Percentiles rank a stretch among this genome's conserved stretches.
phyloP scores from a whole-genome alignment of 2,797 vertebrate genomes.

The Garrulus glandarius region DNA sequence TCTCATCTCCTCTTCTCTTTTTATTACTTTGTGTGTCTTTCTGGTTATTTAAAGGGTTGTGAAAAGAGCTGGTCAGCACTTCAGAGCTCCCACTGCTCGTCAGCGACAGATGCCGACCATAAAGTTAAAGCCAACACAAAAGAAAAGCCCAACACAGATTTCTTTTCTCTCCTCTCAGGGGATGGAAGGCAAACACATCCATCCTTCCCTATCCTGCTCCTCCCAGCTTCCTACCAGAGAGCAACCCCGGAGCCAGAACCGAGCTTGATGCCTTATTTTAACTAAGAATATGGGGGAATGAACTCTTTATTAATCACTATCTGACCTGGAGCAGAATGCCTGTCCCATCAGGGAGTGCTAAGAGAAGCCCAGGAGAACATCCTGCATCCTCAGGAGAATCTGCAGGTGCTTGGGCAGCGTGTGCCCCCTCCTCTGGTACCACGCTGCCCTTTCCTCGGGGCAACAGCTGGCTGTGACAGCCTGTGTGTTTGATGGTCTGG shows the following conservation, averaged over 20 bases:
- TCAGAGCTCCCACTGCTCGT: conserved; percentile 12
- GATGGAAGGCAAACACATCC: neutral
- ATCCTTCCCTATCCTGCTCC: neutral
- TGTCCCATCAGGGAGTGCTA: neutral
- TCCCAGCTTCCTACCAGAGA: neutral
- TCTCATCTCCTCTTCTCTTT: conserved; percentile 34
- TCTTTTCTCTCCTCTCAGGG: neutral
- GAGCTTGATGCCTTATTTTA: neutral
- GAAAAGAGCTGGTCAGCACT: conserved; percentile 43
- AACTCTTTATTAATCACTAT: neutral
- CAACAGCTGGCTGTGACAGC: conserved; percentile 50
- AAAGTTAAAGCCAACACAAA: conserved; percentile 15
- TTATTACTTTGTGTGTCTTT: conserved; percentile 57
- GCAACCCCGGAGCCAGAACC: accelerated
- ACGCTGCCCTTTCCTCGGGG: neutral
- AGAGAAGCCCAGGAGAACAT: neutral
- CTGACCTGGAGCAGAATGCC: neutral
- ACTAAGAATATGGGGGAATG: accelerated
- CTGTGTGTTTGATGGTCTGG: neutral
- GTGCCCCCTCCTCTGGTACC: neutral
- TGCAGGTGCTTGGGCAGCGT: neutral
- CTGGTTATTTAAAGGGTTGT: conserved; percentile 43
- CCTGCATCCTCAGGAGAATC: neutral
- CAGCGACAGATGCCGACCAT: neutral
- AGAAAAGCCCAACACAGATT: neutral